These are phyloP conservation scores for Hipposideros larvatus DNA, from an alignment of 2,797 vertebrate species.

Conservation along the genomic window DNA sequence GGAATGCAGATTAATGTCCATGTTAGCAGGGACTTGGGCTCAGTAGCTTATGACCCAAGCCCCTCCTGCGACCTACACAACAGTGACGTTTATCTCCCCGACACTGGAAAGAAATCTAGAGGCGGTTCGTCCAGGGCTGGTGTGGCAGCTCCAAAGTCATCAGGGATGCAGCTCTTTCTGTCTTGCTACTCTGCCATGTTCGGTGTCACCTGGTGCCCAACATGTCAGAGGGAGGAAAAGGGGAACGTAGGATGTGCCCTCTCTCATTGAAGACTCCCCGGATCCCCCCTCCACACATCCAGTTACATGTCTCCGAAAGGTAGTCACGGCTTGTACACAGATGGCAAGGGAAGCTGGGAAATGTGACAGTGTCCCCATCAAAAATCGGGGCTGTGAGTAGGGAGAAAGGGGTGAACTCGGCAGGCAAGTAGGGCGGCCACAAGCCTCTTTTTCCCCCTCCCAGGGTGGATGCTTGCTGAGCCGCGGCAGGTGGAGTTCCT, in stretches of 20 bases:
- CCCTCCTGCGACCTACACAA: too few relatives aligned
- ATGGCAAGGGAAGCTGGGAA: neutral
- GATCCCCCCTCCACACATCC: too few relatives aligned
- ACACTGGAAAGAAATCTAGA: neutral
- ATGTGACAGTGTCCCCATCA: neutral
- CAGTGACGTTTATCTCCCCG: neutral
- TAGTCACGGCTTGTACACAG: fast-evolving
- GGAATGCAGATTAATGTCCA: neutral
- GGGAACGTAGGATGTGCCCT: neutral
- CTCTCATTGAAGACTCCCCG: neutral
- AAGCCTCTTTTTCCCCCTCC: too few relatives aligned
- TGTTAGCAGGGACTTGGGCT: neutral
- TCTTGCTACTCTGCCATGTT: neutral
- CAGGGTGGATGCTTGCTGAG: fast-evolving
- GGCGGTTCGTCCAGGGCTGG: neutral
- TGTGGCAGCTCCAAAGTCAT: neutral
- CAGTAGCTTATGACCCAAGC: neutral
- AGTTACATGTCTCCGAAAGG: neutral
- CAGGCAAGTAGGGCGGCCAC: neutral
- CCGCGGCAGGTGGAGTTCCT: neutral
- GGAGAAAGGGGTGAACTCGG: fast-evolving
- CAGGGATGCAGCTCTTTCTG: neutral
- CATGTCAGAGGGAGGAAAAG: neutral
- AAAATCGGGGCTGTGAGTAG: neutral
- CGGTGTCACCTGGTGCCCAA: neutral